A percentile compares a stretch with the other conserved stretches of the same genome.
phyloP scores from a whole-genome alignment of 1,140 invertebrate genomes.

The Asbolus verrucosus region DNA sequence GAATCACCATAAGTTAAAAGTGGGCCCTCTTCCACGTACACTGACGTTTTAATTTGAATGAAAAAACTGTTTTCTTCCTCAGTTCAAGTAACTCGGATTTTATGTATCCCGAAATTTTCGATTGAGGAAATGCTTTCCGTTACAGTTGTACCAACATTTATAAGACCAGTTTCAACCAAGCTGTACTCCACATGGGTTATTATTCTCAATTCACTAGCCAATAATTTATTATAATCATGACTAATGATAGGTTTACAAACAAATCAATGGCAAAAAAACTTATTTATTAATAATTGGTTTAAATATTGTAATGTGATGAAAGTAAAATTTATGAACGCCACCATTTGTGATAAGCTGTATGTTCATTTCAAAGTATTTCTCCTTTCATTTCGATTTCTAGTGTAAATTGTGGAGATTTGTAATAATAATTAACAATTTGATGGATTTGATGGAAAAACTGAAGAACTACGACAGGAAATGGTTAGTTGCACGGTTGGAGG shows the following conservation, averaged over 20 bases:
- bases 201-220: slow-evolving; percentile 12
- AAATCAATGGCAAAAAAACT: neutral
- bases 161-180: neutral
- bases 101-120: neutral
- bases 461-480: slow-evolving; percentile 16
- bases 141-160: slow-evolving; percentile 1
- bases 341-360: too few relatives aligned
- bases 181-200: too few relatives aligned
- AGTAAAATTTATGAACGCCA: slow-evolving; percentile 15
- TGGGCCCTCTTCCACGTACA: too few relatives aligned
- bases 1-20: too few relatives aligned
- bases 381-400: too few relatives aligned
- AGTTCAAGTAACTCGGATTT: neutral
- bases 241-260: neutral
- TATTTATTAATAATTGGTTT: slow-evolving; percentile 31
- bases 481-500: slow-evolving; percentile 18
- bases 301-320: slow-evolving; percentile 20
- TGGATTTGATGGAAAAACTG: slow-evolving; percentile 3
- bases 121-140: slow-evolving; percentile 7
- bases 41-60: neutral
- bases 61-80: slow-evolving; percentile 9
- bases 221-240: slow-evolving; percentile 22
- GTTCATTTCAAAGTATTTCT: too few relatives aligned
- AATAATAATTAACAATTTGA: neutral
- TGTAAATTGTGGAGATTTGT: neutral